Base-by-base conservation (phyloP, 2,888 invertebrate species). In the Lagria hirta region DNA sequence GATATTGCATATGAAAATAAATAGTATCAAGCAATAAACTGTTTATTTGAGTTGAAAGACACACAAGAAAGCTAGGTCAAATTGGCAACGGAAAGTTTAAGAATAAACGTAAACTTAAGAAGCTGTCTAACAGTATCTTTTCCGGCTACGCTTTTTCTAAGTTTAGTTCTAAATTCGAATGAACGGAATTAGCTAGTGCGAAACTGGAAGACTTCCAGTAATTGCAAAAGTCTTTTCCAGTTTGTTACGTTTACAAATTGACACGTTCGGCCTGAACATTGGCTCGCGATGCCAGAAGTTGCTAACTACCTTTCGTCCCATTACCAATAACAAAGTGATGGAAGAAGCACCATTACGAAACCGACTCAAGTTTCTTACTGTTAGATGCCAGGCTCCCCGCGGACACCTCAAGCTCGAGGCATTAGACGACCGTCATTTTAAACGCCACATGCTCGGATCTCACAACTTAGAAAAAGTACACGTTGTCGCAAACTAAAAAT, bases 221-320 rank as follows among this genome's bases (percentile, higher is more conserved):
- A 68, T 69, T 69, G 66, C 69, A 54, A 66, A 67, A 68, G 67
- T 66, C 66, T 68, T 66, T 65, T 68, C 67, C 68, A 65, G 64
- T 68, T 66, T 67, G 66, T 68, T 68, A 66, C 65, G 58, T 70
- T 68, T 63, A 63, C 64, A 67, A 69, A 68, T 68, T 69, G 68
- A 70, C 67, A 68, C 66, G 68, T 67, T 64, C 61, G 61, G 56
- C 53, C 51, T 42, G 48, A 52, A 48, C 54, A 34, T 56, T 47
- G 53, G 55, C 47, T 53, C 46, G 40, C 48, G 40, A 52, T 55
- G 53, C 48, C 57, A 55, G 54, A 64, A 62, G 60, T 64, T 62
- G 58, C 62, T 65, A 66, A 66, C 65, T 63, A 64, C 64, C 61
- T 62, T 56, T 59, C 58, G 55, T 51, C 59, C 60, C 62, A 61